Conservation (phyloP, 2,113 vertebrate species). For the Hydropotes inermis region DNA sequence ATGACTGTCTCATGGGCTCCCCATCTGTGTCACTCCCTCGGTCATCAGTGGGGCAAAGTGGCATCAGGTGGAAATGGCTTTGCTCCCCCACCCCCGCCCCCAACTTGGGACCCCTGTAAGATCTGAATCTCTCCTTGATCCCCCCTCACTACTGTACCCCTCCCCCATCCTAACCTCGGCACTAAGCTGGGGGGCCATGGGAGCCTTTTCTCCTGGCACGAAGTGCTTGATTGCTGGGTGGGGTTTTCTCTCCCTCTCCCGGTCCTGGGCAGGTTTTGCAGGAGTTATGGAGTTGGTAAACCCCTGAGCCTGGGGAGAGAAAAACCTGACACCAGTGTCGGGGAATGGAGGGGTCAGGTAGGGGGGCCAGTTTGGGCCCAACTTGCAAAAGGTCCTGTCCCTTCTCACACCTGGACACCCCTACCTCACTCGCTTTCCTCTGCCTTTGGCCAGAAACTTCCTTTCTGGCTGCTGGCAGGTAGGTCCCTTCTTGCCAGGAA, state of each 20-base stretch:
- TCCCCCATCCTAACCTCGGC: not conserved
- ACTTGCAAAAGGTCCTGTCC: not conserved
- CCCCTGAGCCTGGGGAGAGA: not conserved
- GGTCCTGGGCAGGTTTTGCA: not conserved
- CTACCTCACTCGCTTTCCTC: not conserved
- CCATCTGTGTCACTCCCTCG: not conserved
- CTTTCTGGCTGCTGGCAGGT: slow-evolving; percentile 47
- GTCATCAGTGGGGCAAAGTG: not conserved
- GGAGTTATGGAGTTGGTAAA: not conserved
- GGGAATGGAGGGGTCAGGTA: not conserved
- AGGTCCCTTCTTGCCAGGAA: slow-evolving; percentile 36
- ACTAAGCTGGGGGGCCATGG: not conserved
- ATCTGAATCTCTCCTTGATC: not conserved
- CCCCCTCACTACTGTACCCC: not conserved
- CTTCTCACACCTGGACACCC: not conserved
- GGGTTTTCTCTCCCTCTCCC: not conserved
- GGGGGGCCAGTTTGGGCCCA: not conserved
- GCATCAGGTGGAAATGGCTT: not conserved
- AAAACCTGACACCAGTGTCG: not conserved
- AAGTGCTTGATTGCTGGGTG: not conserved
- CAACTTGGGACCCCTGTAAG: not conserved
- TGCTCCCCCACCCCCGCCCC: accelerated
- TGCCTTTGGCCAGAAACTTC: slow-evolving; percentile 34
- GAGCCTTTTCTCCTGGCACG: not conserved
- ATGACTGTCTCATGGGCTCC: not conserved